A percentile compares a stretch with the other conserved stretches of the same genome.
Conservation (phyloP, 2,113 vertebrate genomes). For the Ornithorhynchus anatinus region DNA sequence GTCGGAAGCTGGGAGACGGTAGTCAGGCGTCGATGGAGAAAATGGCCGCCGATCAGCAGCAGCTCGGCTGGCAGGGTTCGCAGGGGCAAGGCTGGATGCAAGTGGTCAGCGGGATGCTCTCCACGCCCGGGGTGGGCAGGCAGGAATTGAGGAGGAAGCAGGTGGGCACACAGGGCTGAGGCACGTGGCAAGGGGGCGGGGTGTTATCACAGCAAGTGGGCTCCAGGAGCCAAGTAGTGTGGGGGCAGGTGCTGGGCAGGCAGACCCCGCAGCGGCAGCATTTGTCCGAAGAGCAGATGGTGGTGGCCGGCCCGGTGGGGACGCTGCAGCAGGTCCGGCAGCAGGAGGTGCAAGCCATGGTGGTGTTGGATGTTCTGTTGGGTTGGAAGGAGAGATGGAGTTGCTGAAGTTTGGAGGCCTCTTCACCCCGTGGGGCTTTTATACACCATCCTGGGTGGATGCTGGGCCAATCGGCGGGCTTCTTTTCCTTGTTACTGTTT, state of each 20-base stretch:
- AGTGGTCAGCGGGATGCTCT: conserved; percentile 48
- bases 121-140: conserved; percentile 41
- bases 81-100: conserved; percentile 14
- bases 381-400: too few relatives aligned
- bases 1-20: neutral
- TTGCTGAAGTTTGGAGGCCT: too few relatives aligned
- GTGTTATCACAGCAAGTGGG: conserved; percentile 55
- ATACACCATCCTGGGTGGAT: neutral
- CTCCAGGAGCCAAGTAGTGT: conserved; percentile 46
- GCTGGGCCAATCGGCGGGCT: neutral
- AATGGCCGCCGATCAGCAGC: neutral
- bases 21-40: neutral
- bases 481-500: conserved; percentile 56
- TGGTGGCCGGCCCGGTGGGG: conserved; percentile 44
- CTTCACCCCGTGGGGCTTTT: too few relatives aligned
- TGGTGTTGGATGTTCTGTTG: too few relatives aligned
- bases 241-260: conserved; percentile 62
- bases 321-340: conserved; percentile 48
- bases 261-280: conserved; percentile 50
- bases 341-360: too few relatives aligned
- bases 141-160: conserved; percentile 57
- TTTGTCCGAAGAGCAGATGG: conserved; percentile 40
- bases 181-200: conserved; percentile 54
- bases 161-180: conserved; percentile 60
- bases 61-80: conserved; percentile 30